Evolutionary conservation across 2,113 vertebrate genomes (phyloP), one percentile per base, ranked within the genome.

Genomic region (Hippocampus mohnikei): DNA sequence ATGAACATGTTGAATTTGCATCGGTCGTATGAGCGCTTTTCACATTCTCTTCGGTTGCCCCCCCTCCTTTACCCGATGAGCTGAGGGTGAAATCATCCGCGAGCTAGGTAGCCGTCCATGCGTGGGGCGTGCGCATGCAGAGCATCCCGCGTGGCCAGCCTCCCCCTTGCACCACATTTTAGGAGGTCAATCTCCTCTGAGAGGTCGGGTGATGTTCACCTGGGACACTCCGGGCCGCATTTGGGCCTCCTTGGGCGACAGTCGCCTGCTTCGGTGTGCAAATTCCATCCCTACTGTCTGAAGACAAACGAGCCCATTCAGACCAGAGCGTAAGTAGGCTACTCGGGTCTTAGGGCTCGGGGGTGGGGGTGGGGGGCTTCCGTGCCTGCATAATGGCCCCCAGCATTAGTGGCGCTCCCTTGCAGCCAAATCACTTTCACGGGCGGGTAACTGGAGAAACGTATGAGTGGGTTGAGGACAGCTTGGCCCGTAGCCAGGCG

Each of bases 201-300:
- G 79, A 87, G 88, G 88, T 33, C 29, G 29, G 88, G 80, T 5
- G 71, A 75, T 55, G 82, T 85, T 84, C 89, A 93, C 90, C 81
- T 90, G 88, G 85, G 88, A 90, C 83, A 90, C 15, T 48, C 5
- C 46, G 16, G 89, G 87, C 89, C 84, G 87, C 89, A 81, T 92
- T 91, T 87, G 76, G 72, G 65, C 79, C 82, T 86, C 77, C 84
- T 85, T 88, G 81, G 29, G 29, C 29, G 29, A 33, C 29, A 85
- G 86, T 90, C 85, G 84, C 88, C 83, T 89, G 86, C 84, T 88
- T 84, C 74, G 73, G 77, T 83, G 81, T 82, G 86, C 88, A 93
- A 91, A 89, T 91, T 37, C 91, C 89, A 85, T 86, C 86, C 85
- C 87, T 80, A 76, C 88, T 90, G 91, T 91, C 82, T 89, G 79